Percentiles rank a stretch among this genome's conserved stretches.
These are phyloP conservation scores for Sorex maritimensis DNA, from an alignment of 2,797 vertebrate genomes.

Conservation along the genomic window DNA sequence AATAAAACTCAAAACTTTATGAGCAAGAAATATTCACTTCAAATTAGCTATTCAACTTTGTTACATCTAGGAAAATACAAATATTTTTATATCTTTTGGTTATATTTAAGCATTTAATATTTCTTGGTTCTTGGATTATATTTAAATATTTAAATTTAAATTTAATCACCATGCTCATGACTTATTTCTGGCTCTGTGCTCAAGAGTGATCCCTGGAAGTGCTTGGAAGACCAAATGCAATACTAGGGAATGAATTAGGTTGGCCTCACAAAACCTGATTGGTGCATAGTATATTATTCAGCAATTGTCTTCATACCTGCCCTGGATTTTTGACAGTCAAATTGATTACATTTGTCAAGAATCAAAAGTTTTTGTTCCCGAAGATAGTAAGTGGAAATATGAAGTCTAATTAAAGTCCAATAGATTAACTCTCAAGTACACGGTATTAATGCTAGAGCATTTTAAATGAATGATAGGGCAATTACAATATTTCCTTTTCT, in stretches of 20 bases:
- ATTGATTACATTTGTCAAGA: not conserved
- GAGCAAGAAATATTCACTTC: not conserved
- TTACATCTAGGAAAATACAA: not conserved
- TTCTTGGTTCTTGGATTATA: not conserved
- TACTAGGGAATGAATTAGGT: too few relatives aligned
- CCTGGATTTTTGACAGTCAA: conserved; percentile 13
- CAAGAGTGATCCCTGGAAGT: not conserved
- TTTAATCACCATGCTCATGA: not conserved
- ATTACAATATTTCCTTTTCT: not conserved
- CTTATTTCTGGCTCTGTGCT: too few relatives aligned
- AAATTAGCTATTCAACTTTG: conserved; percentile 51
- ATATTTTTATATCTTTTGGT: conserved; percentile 13
- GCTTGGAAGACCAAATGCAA: too few relatives aligned
- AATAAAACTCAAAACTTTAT: not conserved
- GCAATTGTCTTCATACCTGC: not conserved
- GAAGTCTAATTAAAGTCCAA: not conserved
- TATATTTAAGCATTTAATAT: conserved; percentile 22
- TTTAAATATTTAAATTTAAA: not conserved
- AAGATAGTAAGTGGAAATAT: not conserved
- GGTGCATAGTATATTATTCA: not conserved
- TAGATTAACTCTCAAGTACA: not conserved
- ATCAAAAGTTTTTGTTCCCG: not conserved
- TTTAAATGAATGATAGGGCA: not conserved
- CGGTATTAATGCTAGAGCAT: not conserved
- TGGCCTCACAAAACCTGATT: too few relatives aligned